Percentiles rank a stretch among this genome's conserved stretches.
These are phyloP conservation scores for Macrosteles quadrilineatus DNA, from an alignment of 1,140 invertebrate genomes.

Conservation along the genomic window DNA sequence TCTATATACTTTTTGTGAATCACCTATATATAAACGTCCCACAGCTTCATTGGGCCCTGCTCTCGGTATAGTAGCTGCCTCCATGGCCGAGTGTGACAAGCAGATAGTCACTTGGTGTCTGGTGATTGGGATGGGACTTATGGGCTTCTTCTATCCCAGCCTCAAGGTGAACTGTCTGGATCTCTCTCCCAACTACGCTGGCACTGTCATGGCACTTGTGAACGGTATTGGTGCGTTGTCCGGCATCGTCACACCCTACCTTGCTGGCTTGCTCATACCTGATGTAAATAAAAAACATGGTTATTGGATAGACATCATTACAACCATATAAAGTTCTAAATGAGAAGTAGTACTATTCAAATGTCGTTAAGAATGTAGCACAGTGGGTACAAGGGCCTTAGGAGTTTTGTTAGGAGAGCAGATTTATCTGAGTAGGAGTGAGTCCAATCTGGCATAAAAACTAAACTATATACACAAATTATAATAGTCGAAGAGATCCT, in stretches of 20 bases:
- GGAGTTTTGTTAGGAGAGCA: no score
- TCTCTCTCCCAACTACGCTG: constrained; percentile 77
- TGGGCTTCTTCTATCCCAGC: constrained; percentile 72
- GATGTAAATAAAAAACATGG: constrained; percentile 55
- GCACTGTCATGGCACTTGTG: constrained; percentile 76
- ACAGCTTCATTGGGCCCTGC: constrained; percentile 69
- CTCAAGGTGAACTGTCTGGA: constrained; percentile 77
- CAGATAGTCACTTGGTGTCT: constrained; percentile 63
- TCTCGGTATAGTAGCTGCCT: constrained; percentile 74
- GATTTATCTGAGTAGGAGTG: not conserved
- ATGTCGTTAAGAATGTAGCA: no score
- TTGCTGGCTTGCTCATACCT: constrained; percentile 72
- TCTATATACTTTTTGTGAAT: no score
- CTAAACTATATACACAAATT: not conserved
- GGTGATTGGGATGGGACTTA: constrained; percentile 67
- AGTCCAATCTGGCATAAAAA: not conserved
- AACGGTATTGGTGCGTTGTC: constrained; percentile 79
- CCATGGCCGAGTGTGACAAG: constrained; percentile 72
- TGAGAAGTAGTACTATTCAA: not conserved
- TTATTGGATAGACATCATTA: not conserved
- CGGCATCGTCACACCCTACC: constrained; percentile 73
- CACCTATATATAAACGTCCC: no score
- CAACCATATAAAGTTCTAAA: not conserved
- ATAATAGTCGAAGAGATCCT: not conserved
- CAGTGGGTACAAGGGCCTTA: not conserved